phyloP scores from a whole-genome alignment of 2,888 invertebrate genomes.

The Tetranychus piercei region DNA sequence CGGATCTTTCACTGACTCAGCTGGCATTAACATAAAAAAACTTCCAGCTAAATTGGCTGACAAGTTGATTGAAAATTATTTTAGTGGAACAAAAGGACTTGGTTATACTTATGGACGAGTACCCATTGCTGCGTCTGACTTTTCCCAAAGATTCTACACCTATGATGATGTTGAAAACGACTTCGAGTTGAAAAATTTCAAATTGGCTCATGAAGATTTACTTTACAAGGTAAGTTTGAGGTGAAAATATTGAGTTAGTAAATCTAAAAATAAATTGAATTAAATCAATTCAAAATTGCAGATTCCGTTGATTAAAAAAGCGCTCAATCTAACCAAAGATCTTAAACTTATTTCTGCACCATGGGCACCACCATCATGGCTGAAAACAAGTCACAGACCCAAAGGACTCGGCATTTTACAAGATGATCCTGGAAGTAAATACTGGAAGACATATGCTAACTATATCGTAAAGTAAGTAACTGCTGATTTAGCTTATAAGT shows the following conservation, averaged over 20 bases:
- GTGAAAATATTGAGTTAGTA: no score
- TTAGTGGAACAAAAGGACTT: slow-evolving; percentile 32
- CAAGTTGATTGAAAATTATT: slow-evolving; percentile 40
- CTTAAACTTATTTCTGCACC: slow-evolving; percentile 36
- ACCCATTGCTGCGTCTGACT: slow-evolving; percentile 69
- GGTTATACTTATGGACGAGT: slow-evolving; percentile 59
- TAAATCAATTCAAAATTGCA: slow-evolving; percentile 23
- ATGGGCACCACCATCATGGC: slow-evolving; percentile 42
- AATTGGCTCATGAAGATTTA: slow-evolving; percentile 17
- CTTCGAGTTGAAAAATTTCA: slow-evolving; percentile 17
- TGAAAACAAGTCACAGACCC: slow-evolving; percentile 39
- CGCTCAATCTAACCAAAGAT: slow-evolving; percentile 26
- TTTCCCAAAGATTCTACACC: slow-evolving; percentile 60
- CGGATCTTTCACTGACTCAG: slow-evolving; percentile 43
- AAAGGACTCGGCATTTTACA: slow-evolving; percentile 35
- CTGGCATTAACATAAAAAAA: slow-evolving; percentile 50
- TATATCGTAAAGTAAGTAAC: slow-evolving; percentile 49
- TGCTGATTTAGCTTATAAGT: no score
- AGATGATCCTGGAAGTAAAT: slow-evolving; percentile 32
- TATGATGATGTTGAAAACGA: slow-evolving; percentile 46
- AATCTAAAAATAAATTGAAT: no score
- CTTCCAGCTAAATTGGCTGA: slow-evolving; percentile 40
- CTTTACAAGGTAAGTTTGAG: slow-evolving; percentile 15
- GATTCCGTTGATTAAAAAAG: slow-evolving; percentile 35
- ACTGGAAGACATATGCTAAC: slow-evolving; percentile 59